A percentile compares a stretch with the other conserved stretches of the same genome.
Evolutionary conservation across 1,140 invertebrate species (phyloP).

Genomic region (Zophobas morio): DNA sequence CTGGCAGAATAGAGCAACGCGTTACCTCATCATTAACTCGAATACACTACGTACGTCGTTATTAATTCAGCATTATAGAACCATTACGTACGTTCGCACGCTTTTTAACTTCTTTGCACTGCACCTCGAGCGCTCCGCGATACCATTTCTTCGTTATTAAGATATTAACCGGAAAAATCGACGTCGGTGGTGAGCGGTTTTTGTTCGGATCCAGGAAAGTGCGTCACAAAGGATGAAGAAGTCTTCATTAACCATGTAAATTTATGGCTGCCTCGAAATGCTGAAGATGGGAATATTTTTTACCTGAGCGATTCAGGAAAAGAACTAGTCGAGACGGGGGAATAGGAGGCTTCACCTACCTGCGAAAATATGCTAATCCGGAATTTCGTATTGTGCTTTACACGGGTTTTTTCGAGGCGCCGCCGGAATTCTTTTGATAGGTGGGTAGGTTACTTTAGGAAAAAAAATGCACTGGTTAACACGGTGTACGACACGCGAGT

Average conservation of each 20-base stretch:
- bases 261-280: conserved; percentile 5
- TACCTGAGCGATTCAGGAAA: background rate
- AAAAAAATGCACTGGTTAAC: too few relatives aligned
- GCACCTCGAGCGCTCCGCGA: background rate
- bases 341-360: background rate
- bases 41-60: conserved; percentile 45
- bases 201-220: conserved; percentile 5
- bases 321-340: background rate
- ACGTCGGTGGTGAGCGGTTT: background rate
- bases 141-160: conserved; percentile 15
- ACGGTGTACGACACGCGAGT: too few relatives aligned
- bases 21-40: conserved; percentile 33
- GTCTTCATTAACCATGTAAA: conserved; percentile 25
- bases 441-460: too few relatives aligned
- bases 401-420: too few relatives aligned
- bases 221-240: conserved; percentile 9
- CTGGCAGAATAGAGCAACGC: conserved; percentile 1
- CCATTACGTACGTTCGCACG: conserved; percentile 50
- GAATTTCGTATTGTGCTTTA: too few relatives aligned
- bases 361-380: too few relatives aligned
- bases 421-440: too few relatives aligned
- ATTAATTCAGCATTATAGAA: conserved; percentile 55
- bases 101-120: conserved; percentile 19
- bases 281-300: background rate
- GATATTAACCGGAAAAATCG: conserved; percentile 22